Evolutionary conservation across 2,888 invertebrate genomes (phyloP).

Genomic region (Yponomeuta plumbellus): DNA sequence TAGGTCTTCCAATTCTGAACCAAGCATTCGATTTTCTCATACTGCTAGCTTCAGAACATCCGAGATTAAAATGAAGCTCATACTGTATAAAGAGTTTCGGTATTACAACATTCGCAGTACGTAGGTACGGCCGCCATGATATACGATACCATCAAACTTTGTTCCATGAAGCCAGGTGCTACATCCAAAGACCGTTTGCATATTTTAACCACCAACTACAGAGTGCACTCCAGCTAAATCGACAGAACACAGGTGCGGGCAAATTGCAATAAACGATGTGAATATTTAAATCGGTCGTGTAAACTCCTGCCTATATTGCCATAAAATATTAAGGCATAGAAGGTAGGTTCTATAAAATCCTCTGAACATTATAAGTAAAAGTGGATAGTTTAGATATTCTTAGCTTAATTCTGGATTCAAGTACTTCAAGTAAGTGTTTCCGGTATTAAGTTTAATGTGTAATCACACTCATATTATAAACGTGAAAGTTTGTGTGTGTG

Average conservation of each 20-base stretch:
- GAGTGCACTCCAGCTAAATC: conserved; percentile 34
- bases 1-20: no score
- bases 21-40: no score
- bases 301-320: conserved; percentile 23
- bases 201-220: conserved; percentile 11
- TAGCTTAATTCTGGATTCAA: no score
- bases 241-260: conserved; percentile 48
- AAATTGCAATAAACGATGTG: conserved; percentile 56
- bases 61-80: no score
- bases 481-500: no score
- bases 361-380: neutral
- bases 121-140: neutral
- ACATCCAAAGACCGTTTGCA: neutral
- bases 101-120: no score
- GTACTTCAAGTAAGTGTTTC: no score
- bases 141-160: neutral
- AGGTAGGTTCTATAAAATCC: neutral
- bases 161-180: neutral
- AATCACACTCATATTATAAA: no score
- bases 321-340: neutral
- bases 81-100: no score
- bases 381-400: no score
- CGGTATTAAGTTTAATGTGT: no score
- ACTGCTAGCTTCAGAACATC: no score
- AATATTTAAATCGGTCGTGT: conserved; percentile 66